Conservation (phyloP, 2,113 vertebrate genomes). For the Mobula hypostoma region DNA sequence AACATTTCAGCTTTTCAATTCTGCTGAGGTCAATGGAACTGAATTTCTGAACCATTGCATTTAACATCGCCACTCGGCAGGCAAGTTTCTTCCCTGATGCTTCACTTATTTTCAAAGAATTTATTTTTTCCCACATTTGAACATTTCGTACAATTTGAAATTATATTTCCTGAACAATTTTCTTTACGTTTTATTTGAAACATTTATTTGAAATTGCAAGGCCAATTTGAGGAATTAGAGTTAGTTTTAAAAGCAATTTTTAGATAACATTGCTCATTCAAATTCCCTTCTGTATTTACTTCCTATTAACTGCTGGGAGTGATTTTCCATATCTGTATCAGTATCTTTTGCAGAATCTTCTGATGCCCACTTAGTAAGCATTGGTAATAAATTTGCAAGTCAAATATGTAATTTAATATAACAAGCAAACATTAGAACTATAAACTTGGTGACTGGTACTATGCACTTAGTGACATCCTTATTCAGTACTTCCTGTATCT, state of each 20-base stretch:
- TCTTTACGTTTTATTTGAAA: neutral
- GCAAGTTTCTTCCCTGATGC: too few relatives aligned
- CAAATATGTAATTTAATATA: neutral
- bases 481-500: too few relatives aligned
- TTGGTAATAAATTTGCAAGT: neutral
- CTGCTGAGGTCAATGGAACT: too few relatives aligned
- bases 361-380: neutral
- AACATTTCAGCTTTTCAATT: too few relatives aligned
- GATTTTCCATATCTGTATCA: neutral
- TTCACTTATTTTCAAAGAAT: neutral
- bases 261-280: neutral
- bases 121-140: too few relatives aligned
- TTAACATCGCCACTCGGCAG: too few relatives aligned
- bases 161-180: neutral
- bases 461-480: too few relatives aligned
- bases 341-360: neutral
- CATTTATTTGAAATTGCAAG: neutral
- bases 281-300: slow-evolving; percentile 3
- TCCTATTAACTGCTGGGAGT: neutral
- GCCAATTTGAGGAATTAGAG: neutral
- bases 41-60: too few relatives aligned
- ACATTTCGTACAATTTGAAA: neutral
- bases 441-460: neutral
- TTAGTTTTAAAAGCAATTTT: neutral
- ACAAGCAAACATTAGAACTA: neutral